Evolutionary conservation across 2,888 invertebrate genomes (phyloP).

Genomic region (Cryptophagus acutangulus): DNA sequence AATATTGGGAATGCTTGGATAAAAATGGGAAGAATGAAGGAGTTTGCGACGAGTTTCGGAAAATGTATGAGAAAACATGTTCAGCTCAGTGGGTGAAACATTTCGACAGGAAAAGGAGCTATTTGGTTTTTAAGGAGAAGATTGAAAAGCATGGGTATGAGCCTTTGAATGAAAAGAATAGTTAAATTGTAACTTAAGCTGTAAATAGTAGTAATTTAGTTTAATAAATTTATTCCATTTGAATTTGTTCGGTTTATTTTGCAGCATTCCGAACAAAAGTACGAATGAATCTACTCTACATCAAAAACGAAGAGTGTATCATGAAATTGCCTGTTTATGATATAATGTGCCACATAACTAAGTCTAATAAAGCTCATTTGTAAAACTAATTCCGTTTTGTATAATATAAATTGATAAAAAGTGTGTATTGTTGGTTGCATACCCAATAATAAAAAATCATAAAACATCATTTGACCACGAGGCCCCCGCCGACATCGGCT

Average conservation of each 20-base stretch:
- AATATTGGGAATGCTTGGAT: conserved; percentile 87
- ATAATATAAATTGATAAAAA: too few relatives aligned
- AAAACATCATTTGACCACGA: conserved; percentile 20
- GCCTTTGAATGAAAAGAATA: conserved; percentile 53
- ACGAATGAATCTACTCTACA: conserved; percentile 27
- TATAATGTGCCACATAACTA: too few relatives aligned
- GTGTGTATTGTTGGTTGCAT: too few relatives aligned
- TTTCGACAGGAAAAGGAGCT: conserved; percentile 86
- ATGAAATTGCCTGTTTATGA: conserved; percentile 27
- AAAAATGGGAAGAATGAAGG: conserved; percentile 57
- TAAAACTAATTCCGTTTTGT: too few relatives aligned
- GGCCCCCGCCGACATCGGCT: too few relatives aligned
- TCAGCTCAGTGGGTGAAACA: conserved; percentile 88
- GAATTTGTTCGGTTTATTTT: too few relatives aligned
- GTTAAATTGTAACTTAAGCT: not conserved
- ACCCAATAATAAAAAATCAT: too few relatives aligned
- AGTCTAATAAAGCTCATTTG: too few relatives aligned
- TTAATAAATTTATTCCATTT: too few relatives aligned
- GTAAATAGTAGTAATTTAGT: conserved; percentile 2
- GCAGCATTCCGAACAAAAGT: conserved; percentile 39
- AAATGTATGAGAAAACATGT: conserved; percentile 71
- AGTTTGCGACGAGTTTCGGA: conserved; percentile 65
- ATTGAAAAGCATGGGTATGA: conserved; percentile 83
- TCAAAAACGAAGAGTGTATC: conserved; percentile 37
- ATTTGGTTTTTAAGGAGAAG: conserved; percentile 81